Base-by-base conservation (phyloP, 2,888 invertebrate genomes). In the Agelastica alni region DNA sequence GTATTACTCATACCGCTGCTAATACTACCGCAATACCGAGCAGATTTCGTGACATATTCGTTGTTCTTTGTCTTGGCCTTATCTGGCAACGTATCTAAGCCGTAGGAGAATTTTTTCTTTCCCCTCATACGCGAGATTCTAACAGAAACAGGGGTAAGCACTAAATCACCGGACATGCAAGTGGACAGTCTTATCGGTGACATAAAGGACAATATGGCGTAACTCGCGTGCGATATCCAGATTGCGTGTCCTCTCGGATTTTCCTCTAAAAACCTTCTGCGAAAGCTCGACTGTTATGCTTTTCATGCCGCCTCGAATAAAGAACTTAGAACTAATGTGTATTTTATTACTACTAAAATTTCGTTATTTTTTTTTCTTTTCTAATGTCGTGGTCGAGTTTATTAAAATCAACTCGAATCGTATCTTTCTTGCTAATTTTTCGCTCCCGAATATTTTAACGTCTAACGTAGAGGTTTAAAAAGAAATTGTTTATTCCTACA, bases 191-290 rank as follows among this genome's bases (percentile, higher is more conserved):
- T 76, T 76, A 75, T 76, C 75, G 74, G 72, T 70, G 72, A 72
- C 73, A 73, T 71, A 74, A 72, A 74, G 73, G 74, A 74, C 75
- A 75, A 75, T 73, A 75, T 75, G 71, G 74, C 73, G 72, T 72
- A 69, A 70, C 73, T 75, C 68, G 76, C 76, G 76, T 77, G 76
- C 75, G 75, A 77, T 77, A 74, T 72, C 73, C 69, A 74, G 73
- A 77, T 77, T 72, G 77, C 77, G 76, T 77, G 77, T 73, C 66
- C 61, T 67, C 65, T 63, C 64, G 58, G 64, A 53, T 56, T 65
- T 63, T 62, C 64, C 57, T 63, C 58, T 43, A 37, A 65, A 60
- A 62, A 66, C 63, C 58, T 63, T 62, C 54, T 54, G 59, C 61
- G 51, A 56, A 65, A 59, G 63, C 62, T 64, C 63, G 66, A 54